Base-by-base conservation (phyloP, 2,888 invertebrate genomes). In the Melanargia galathea region DNA sequence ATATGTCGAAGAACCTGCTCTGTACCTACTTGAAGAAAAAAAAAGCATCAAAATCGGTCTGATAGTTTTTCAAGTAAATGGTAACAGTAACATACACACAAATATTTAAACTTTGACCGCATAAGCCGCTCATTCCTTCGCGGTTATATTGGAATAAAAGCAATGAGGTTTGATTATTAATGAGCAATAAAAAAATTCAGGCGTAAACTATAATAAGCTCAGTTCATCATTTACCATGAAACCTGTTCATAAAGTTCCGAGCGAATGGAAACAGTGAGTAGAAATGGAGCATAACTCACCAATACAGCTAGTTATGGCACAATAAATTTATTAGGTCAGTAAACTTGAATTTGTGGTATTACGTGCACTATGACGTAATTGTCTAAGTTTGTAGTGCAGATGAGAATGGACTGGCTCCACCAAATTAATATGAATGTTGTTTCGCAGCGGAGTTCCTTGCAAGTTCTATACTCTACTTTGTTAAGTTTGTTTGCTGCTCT, bases 291-390 rank as follows among this genome's bases (percentile, higher is more conserved):
- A 82, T 88, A 86, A 86, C 80, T 88, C 85, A 86, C 77, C 74
- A 80, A 83, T 83, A 83, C 71, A 82, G 78, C 86, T 83, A 83
- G 87, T 87, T 87, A 87, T 83, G 84, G 80, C 79, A 82, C 81
- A 79, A 87, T 89, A 86, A 88, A 89, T 90, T 87, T 85, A 87
- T 88, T 89, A 85, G 81, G 81, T 82, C 82, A 82, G 82, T 84
- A 87, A 86, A 87, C 85, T 85, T 76, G 81, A 83, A 86, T 86
- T 86, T 85, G 85, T 87, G 80, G 81, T 75, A 72, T 72, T 72
- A 74, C 75, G 71, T 73, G 74, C 69, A 70, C 71, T 70, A 75
- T 77, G 75, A 73, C 73, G 72, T 75, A 75, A 76, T 75, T 73
- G 71, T 74, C 75, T 75, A 68, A 74, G 71, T 67, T 67, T 73